Evolutionary conservation across 2,888 invertebrate genomes (phyloP).

Genomic region (Seira sanloemensis): DNA sequence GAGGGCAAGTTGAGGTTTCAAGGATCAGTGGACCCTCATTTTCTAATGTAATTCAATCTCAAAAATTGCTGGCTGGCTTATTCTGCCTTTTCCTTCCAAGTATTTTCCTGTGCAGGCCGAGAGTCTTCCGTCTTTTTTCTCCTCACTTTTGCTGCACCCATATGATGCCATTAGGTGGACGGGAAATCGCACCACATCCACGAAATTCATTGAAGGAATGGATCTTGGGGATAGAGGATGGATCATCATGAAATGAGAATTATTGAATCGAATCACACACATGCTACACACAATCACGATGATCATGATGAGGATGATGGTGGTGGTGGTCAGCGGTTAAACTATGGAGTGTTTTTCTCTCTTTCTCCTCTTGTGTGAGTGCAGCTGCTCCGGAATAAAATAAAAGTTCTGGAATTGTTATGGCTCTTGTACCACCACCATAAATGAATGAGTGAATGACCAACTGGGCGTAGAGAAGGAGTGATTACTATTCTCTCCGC

Average conservation of each 20-base stretch:
- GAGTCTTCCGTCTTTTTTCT: slow-evolving; percentile 3
- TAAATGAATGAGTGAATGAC: slow-evolving; percentile 30
- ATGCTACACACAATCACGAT: slow-evolving; percentile 28
- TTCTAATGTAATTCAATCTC: slow-evolving; percentile 60
- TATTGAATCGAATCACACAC: slow-evolving; percentile 58
- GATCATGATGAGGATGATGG: neutral
- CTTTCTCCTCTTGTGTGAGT: slow-evolving; percentile 18
- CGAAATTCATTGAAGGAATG: too few relatives aligned
- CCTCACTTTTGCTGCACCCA: neutral
- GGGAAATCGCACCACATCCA: neutral
- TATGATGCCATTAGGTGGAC: neutral
- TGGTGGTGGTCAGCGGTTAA: slow-evolving; percentile 12
- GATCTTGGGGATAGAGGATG: slow-evolving; percentile 26
- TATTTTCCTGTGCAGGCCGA: neutral
- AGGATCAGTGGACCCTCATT: slow-evolving; percentile 62
- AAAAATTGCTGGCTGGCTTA: slow-evolving; percentile 38
- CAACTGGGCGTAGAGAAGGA: slow-evolving; percentile 29
- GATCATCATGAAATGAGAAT: slow-evolving; percentile 49
- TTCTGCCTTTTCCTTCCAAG: neutral
- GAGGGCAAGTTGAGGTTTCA: slow-evolving; percentile 62
- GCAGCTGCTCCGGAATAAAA: slow-evolving; percentile 37
- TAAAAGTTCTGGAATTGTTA: slow-evolving; percentile 1
- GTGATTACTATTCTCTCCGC: slow-evolving; percentile 45
- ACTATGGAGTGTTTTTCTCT: slow-evolving; percentile 1
- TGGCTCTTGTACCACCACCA: neutral